Percentiles rank a stretch among this genome's conserved stretches.
Conservation (phyloP, 2,113 vertebrate species). For the Accipiter cooperii region DNA sequence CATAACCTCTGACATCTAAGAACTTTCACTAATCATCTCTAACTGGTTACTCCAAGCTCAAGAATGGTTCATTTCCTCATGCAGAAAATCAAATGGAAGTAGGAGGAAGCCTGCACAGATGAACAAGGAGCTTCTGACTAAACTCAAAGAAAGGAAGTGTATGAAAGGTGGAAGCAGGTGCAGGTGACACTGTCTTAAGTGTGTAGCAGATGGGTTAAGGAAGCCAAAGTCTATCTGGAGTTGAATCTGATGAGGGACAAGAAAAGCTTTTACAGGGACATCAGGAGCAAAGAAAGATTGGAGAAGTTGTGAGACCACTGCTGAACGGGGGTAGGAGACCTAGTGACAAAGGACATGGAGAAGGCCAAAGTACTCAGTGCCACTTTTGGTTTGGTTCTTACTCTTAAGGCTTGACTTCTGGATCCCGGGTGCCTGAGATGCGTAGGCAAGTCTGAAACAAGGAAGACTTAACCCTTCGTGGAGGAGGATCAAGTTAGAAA, state of each 20-base stretch:
- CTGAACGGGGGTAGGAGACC: neutral
- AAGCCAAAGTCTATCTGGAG: neutral
- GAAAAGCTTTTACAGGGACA: neutral
- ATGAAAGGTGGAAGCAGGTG: neutral
- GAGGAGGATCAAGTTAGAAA: neutral
- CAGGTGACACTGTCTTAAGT: neutral
- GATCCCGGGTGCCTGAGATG: neutral
- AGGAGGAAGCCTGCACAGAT: neutral
- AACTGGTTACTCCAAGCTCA: neutral
- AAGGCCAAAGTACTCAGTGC: neutral
- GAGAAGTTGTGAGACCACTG: neutral
- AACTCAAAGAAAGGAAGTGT: neutral
- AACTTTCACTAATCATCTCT: neutral
- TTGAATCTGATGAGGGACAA: neutral
- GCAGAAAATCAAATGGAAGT: neutral
- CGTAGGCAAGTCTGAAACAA: neutral
- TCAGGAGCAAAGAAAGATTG: neutral
- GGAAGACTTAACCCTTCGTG: neutral
- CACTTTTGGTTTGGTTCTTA: neutral
- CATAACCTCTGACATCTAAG: neutral
- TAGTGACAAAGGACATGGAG: neutral
- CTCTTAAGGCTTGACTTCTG: neutral
- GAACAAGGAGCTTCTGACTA: neutral
- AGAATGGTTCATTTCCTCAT: neutral
- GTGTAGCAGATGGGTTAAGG: neutral